These are phyloP conservation scores for Geopemphigus sp. DNA, from an alignment of 1,140 invertebrate species.

Conservation along the genomic window DNA sequence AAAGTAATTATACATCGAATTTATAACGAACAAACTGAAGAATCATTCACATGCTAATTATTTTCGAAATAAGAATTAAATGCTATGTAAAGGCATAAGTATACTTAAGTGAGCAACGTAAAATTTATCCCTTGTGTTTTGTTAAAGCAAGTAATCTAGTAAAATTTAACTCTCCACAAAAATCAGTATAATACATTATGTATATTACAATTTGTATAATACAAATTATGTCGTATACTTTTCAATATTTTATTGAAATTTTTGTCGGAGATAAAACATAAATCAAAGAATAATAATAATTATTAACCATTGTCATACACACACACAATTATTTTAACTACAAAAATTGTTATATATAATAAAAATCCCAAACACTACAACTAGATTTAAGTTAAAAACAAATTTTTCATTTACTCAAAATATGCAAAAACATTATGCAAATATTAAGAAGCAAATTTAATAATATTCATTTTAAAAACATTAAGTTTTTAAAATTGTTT, in stretches of 20 bases:
- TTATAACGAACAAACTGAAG: constrained; percentile 10
- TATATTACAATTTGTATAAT: too few relatives aligned
- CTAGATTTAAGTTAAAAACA: too few relatives aligned
- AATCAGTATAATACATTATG: background rate
- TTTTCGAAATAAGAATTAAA: background rate
- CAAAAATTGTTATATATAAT: too few relatives aligned
- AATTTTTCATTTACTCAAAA: too few relatives aligned
- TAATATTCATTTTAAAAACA: too few relatives aligned
- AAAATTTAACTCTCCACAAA: background rate
- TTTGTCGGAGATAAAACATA: background rate
- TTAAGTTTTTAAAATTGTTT: too few relatives aligned
- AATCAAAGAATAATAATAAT: background rate
- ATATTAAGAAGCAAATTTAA: too few relatives aligned
- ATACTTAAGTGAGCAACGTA: background rate
- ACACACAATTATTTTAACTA: too few relatives aligned
- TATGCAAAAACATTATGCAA: too few relatives aligned
- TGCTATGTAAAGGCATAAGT: background rate
- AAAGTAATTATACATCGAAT: constrained; percentile 3
- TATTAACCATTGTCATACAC: background rate
- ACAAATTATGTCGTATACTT: background rate
- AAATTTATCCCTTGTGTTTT: background rate
- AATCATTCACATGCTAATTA: constrained; percentile 30
- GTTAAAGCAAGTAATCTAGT: background rate
- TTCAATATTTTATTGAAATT: constrained; percentile 13
- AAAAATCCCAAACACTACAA: too few relatives aligned